Evolutionary conservation across 1,140 invertebrate species (phyloP).

Genomic region (Myzus persicae): DNA sequence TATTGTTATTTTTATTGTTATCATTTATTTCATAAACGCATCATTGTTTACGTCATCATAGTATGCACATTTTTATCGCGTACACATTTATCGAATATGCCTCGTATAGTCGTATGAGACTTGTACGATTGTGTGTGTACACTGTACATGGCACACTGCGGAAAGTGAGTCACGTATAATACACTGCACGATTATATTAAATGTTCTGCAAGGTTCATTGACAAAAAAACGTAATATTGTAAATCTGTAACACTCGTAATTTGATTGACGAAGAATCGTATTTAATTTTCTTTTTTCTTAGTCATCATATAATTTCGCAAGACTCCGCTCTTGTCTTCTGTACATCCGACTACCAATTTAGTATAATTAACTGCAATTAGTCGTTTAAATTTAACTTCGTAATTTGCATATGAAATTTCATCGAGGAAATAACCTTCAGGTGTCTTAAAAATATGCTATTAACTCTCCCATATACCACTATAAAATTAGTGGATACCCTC

Average conservation of each 20-base stretch:
- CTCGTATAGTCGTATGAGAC: not conserved
- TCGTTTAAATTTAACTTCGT: too few relatives aligned
- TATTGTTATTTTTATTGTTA: not conserved
- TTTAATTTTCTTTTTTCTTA: too few relatives aligned
- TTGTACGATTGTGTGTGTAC: not conserved
- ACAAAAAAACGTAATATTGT: too few relatives aligned
- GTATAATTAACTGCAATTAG: not conserved
- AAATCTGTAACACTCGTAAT: not conserved
- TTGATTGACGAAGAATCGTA: too few relatives aligned
- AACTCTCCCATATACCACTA: too few relatives aligned
- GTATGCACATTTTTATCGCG: not conserved
- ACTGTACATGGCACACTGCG: not conserved
- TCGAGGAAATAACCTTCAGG: too few relatives aligned
- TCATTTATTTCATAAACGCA: not conserved
- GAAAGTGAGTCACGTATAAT: not conserved
- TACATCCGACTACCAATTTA: not conserved
- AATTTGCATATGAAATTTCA: too few relatives aligned
- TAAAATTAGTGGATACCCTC: too few relatives aligned
- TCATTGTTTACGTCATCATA: not conserved
- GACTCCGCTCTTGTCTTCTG: too few relatives aligned
- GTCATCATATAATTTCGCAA: too few relatives aligned
- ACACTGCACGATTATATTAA: not conserved
- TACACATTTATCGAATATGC: not conserved
- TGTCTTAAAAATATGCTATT: too few relatives aligned
- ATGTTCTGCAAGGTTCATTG: not conserved